Percentiles rank a stretch among this genome's conserved stretches.
phyloP scores from a whole-genome alignment of 2,888 invertebrate genomes.

The Apotomis turbidana region DNA sequence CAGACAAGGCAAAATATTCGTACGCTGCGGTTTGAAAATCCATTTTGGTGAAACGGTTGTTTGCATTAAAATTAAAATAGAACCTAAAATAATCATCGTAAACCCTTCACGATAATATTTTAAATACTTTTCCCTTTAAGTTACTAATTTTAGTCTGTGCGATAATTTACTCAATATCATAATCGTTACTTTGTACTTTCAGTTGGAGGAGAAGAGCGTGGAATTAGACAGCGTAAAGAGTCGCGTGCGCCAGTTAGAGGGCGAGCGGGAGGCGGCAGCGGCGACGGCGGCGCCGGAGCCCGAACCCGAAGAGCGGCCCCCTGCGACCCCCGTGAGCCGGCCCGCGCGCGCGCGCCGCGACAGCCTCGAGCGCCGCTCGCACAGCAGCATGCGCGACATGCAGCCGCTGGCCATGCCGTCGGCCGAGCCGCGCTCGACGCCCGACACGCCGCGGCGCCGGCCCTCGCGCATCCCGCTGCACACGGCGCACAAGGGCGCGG shows the following conservation, averaged over 20 bases:
- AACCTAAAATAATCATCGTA: too few species aligned
- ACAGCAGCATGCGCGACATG: conserved; percentile 76
- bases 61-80: too few species aligned
- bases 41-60: too few species aligned
- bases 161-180: not conserved
- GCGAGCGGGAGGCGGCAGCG: conserved; percentile 46
- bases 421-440: conserved; percentile 77
- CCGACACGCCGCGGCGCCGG: conserved; percentile 72
- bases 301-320: conserved; percentile 26
- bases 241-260: conserved; percentile 89
- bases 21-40: too few species aligned
- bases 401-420: conserved; percentile 75
- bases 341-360: conserved; percentile 57
- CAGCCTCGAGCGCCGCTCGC: conserved; percentile 58
- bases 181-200: conserved; percentile 48
- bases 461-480: conserved; percentile 89
- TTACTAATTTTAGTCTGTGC: too few species aligned
- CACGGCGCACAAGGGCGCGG: conserved; percentile 79
- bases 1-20: too few species aligned
- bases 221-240: conserved; percentile 93
- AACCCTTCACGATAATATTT: too few species aligned
- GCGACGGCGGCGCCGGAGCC: conserved; percentile 48
- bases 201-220: conserved; percentile 93
- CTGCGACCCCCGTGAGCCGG: conserved; percentile 60
- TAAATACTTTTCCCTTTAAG: too few species aligned